phyloP scores from a whole-genome alignment of 2,113 vertebrate species.

The Elachura formosa region DNA sequence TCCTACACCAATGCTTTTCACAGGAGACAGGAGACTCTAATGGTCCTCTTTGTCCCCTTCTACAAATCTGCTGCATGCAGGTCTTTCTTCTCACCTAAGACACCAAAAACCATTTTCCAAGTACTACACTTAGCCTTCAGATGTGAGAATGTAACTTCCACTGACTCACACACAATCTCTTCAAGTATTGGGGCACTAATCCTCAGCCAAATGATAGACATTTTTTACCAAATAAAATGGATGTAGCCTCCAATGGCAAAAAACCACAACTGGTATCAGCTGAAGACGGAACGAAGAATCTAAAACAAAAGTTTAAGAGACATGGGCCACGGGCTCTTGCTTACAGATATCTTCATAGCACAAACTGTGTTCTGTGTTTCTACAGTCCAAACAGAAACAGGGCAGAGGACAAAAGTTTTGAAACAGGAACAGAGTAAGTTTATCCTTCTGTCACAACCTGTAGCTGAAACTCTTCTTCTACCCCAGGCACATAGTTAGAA shows the following conservation, averaged over 20 bases:
- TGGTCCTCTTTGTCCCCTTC: background rate
- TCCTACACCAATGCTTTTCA: background rate
- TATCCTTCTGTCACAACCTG: background rate
- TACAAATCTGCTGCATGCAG: background rate
- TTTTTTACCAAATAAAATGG: background rate
- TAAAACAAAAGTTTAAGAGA: background rate
- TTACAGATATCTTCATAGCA: background rate
- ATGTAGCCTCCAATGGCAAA: background rate
- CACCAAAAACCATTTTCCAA: background rate
- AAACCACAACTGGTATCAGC: background rate
- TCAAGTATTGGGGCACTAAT: background rate
- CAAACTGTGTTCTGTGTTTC: background rate
- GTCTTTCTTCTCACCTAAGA: background rate
- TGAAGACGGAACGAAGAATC: background rate
- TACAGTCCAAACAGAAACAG: background rate
- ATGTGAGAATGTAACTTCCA: background rate
- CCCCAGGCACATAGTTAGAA: background rate
- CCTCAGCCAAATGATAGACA: background rate
- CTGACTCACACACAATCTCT: background rate
- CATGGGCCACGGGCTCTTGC: background rate
- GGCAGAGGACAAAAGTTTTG: background rate
- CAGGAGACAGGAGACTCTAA: background rate
- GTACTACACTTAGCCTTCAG: background rate
- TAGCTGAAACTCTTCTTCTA: background rate
- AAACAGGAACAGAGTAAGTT: background rate